phyloP scores from a whole-genome alignment of 2,113 vertebrate species.

The Callopanchax toddi region DNA sequence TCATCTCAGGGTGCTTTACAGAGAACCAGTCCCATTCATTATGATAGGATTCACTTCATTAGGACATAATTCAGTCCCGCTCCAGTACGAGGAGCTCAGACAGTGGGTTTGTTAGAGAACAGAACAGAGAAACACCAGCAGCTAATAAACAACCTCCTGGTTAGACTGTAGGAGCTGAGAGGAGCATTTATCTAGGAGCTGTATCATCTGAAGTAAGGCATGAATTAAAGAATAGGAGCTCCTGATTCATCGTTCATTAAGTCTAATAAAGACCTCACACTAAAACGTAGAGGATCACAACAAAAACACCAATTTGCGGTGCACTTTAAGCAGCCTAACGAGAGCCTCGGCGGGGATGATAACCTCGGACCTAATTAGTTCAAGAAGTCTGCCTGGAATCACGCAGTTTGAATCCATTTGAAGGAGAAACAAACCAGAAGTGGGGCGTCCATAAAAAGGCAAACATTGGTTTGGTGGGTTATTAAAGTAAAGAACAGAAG shows the following conservation, averaged over 20 bases:
- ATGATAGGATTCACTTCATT: too few relatives aligned
- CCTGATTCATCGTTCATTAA: conserved; percentile 23
- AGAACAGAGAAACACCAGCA: too few relatives aligned
- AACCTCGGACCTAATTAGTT: conserved; percentile 65
- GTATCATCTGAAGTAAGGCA: neutral
- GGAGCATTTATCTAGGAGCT: neutral
- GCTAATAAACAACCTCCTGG: too few relatives aligned
- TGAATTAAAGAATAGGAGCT: neutral
- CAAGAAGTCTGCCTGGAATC: conserved; percentile 42
- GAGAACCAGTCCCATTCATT: too few relatives aligned
- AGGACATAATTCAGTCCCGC: too few relatives aligned
- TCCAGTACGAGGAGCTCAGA: too few relatives aligned
- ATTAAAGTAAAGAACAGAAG: conserved; percentile 39
- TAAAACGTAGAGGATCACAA: conserved; percentile 26
- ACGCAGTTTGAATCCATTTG: conserved; percentile 35
- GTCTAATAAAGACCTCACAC: conserved; percentile 29
- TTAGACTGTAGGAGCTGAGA: neutral
- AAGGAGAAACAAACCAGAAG: conserved; percentile 36
- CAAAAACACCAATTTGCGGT: conserved; percentile 21
- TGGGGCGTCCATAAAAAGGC: conserved; percentile 34
- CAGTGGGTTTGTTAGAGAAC: too few relatives aligned
- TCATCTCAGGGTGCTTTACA: too few relatives aligned
- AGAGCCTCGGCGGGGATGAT: conserved; percentile 7
- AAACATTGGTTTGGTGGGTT: conserved; percentile 16
- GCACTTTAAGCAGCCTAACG: conserved; percentile 28